Conservation (phyloP, 1,140 invertebrate species). For the Brachionus calyciflorus region DNA sequence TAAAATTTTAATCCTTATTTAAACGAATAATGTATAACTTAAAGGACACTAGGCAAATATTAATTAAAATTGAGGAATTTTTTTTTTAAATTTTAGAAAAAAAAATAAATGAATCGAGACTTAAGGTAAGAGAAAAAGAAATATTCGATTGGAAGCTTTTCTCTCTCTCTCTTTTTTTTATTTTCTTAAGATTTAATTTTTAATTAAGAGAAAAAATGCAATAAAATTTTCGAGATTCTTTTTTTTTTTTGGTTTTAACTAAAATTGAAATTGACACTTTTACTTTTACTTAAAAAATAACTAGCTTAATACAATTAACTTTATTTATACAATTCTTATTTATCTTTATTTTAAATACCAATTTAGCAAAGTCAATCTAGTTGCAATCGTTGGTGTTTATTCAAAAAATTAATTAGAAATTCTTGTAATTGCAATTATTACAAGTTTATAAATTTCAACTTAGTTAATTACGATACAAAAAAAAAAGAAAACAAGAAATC, state of each 20-base stretch:
- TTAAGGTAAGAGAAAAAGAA: no score
- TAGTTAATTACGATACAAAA: conserved; percentile 12
- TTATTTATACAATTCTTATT: conserved; percentile 40
- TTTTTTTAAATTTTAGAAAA: not conserved
- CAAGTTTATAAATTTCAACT: conserved; percentile 35
- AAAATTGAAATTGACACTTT: conserved; percentile 43
- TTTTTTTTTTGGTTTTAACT: not conserved
- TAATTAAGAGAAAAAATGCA: conserved; percentile 35
- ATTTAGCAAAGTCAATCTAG: conserved; percentile 32
- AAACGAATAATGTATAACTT: conserved; percentile 34
- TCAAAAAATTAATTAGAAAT: conserved; percentile 40
- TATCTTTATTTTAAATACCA: conserved; percentile 41
- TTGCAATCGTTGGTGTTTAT: conserved; percentile 30
- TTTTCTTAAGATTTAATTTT: conserved; percentile 15
- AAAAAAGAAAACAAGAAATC: not conserved
- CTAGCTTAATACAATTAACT: conserved; percentile 42
- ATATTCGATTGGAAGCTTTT: no score
- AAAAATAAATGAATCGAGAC: no score
- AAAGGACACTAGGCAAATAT: conserved; percentile 41
- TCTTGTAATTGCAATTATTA: conserved; percentile 42
- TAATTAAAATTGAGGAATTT: conserved; percentile 33
- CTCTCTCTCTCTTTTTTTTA: no score
- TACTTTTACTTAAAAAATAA: conserved; percentile 9
- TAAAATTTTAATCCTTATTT: conserved; percentile 35
- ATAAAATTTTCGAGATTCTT: conserved; percentile 6